Evolutionary conservation across 2,797 vertebrate genomes (phyloP).

Genomic region (Propithecus deckenii): DNA sequence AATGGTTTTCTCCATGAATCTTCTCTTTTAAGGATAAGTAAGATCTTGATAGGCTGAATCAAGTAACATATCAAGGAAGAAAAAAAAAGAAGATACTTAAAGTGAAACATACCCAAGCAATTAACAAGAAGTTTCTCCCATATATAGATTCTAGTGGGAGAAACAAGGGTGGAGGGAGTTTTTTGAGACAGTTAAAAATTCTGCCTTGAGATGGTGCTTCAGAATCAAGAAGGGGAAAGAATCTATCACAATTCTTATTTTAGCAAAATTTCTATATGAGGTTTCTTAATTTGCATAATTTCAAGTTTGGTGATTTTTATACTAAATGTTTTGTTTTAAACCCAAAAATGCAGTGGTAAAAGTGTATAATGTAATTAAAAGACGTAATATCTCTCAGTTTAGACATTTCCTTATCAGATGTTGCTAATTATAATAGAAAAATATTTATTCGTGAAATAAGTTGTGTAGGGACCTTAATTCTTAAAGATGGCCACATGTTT

Average conservation of each 20-base stretch:
- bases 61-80: not conserved
- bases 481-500: not conserved
- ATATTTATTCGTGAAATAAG: not conserved
- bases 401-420: not conserved
- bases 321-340: conserved; percentile 27
- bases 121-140: not conserved
- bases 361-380: not conserved
- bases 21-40: not conserved
- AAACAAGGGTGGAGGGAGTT: not conserved
- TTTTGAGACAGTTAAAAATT: not conserved
- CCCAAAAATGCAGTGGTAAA: not conserved
- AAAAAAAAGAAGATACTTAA: not conserved
- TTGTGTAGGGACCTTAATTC: not conserved
- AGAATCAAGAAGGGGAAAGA: not conserved
- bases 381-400: not conserved
- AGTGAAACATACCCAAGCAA: not conserved
- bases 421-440: conserved; percentile 18
- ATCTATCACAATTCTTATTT: not conserved
- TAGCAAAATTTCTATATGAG: not conserved
- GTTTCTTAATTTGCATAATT: not conserved
- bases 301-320: not conserved
- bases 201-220: not conserved
- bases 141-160: not conserved
- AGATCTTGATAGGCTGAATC: not conserved
- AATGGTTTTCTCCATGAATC: conserved; percentile 15